Conservation (phyloP, 1,140 invertebrate genomes). For the Tenebrio molitor region DNA sequence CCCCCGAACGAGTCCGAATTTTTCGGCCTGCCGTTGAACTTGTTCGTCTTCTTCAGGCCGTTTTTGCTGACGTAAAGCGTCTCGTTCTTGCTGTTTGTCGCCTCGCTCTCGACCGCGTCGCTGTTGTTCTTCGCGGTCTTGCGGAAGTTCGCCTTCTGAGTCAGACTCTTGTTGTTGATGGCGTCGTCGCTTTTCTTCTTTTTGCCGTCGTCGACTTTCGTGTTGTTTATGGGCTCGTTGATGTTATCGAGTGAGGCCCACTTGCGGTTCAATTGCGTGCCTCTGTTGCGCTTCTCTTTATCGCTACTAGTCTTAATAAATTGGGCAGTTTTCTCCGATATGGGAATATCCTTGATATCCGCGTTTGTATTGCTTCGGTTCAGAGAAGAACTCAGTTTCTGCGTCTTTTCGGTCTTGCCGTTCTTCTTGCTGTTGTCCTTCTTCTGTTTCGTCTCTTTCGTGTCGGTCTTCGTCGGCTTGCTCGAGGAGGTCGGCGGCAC, state of each 20-base stretch:
- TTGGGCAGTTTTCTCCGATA: slow-evolving; percentile 54
- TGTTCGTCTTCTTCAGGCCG: slow-evolving; percentile 58
- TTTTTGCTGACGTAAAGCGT: slow-evolving; percentile 58
- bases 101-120: slow-evolving; percentile 58
- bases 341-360: slow-evolving; percentile 61
- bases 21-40: slow-evolving; percentile 53
- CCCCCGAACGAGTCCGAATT: slow-evolving; percentile 55
- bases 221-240: slow-evolving; percentile 65
- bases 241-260: slow-evolving; percentile 73
- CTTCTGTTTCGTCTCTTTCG: slow-evolving; percentile 65
- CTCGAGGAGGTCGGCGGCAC: slow-evolving; percentile 66
- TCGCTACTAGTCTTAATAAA: slow-evolving; percentile 56
- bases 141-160: slow-evolving; percentile 61
- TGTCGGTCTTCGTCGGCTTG: slow-evolving; percentile 66
- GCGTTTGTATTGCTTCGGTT: slow-evolving; percentile 62
- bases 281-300: slow-evolving; percentile 53
- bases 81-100: slow-evolving; percentile 58
- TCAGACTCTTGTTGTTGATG: slow-evolving; percentile 63
- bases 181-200: slow-evolving; percentile 67
- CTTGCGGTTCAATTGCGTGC: slow-evolving; percentile 69
- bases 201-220: slow-evolving; percentile 58
- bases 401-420: slow-evolving; percentile 67
- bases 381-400: slow-evolving; percentile 65
- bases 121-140: slow-evolving; percentile 63
- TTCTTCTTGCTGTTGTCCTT: slow-evolving; percentile 65